Base-by-base conservation (phyloP, 2,888 invertebrate species). In the Diachrysia chrysitis region DNA sequence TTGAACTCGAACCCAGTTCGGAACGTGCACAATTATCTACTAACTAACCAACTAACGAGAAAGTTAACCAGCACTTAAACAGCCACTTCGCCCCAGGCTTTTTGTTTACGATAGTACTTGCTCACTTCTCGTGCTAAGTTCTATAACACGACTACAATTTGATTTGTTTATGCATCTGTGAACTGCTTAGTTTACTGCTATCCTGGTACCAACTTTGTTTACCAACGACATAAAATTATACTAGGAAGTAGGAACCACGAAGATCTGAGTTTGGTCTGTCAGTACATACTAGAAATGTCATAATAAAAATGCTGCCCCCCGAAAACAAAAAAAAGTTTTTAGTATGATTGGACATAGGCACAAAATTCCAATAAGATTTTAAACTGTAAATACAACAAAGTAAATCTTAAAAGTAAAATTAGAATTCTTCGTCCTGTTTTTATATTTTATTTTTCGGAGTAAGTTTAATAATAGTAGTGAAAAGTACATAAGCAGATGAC, bases 1-100 rank as follows among this genome's bases (percentile, higher is more conserved):
- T 83, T 76, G 77, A 82, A 83, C 82, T 81, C 78, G 74, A 82
- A 75, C 74, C 72, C 66, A 78, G 80, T 76, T 76, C 76, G 67
- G 72, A 83, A 83, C 83, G 84, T 84, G 83, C 82, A 83, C 84
- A 84, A 84, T 84, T 84, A 83, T 83, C 81, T 77, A 74, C 84
- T 82, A 84, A 82, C 84, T 83, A 80, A 82, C 81, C 77, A 75
- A 81, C 82, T 81, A 81, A 81, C 79, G 76, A 78, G 80, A 83
- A 79, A 83, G 81, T 81, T 83, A 83, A 80, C 84, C 75, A 78
- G 74, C 75, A 83, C 79, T 83, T 82, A 79, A 74, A 71, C 79
- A 78, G 70, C 81, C 66, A 78, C 74, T 76, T 71, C 67, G 72
- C 81, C 67, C 56, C 66, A 57, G 68, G 82, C 69, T 66, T 81